Percentiles rank a stretch among this genome's conserved stretches.
phyloP scores from a whole-genome alignment of 2,797 vertebrate genomes.

The Melanotaenia maccullochi region DNA sequence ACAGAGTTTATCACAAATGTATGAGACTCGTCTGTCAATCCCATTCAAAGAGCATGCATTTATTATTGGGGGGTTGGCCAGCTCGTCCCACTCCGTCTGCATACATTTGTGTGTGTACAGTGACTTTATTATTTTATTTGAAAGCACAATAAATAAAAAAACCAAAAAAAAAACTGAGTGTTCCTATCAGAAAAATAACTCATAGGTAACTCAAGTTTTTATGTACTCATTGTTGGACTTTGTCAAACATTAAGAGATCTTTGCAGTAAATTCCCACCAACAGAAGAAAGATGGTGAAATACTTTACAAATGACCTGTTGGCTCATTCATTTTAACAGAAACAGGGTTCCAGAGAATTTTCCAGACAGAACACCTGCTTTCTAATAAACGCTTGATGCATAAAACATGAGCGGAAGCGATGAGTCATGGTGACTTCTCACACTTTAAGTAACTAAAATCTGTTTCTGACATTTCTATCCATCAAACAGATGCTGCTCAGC shows the following conservation, averaged over 20 bases:
- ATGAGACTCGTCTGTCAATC: constrained; percentile 41
- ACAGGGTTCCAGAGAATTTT: not conserved
- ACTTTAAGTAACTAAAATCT: constrained; percentile 12
- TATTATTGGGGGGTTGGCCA: not conserved
- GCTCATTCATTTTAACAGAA: not conserved
- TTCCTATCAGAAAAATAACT: not conserved
- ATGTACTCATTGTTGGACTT: not conserved
- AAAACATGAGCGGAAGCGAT: constrained; percentile 9
- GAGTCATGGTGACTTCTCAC: constrained; percentile 18
- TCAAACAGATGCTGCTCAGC: constrained; percentile 8
- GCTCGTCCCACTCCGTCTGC: not conserved
- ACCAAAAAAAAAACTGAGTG: not conserved
- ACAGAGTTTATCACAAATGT: constrained; percentile 22
- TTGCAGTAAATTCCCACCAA: not conserved
- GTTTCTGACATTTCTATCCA: constrained; percentile 32
- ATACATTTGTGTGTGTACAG: no score
- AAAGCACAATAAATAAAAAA: no score
- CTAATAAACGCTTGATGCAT: constrained; percentile 26
- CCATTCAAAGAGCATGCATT: constrained; percentile 30
- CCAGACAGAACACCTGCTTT: constrained; percentile 3
- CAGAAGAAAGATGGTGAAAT: not conserved
- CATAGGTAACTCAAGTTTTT: not conserved
- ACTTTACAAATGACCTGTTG: not conserved
- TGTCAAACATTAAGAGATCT: not conserved
- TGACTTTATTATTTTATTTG: no score